phyloP scores from a whole-genome alignment of 2,888 invertebrate genomes.

The Podabrus alpinus region DNA sequence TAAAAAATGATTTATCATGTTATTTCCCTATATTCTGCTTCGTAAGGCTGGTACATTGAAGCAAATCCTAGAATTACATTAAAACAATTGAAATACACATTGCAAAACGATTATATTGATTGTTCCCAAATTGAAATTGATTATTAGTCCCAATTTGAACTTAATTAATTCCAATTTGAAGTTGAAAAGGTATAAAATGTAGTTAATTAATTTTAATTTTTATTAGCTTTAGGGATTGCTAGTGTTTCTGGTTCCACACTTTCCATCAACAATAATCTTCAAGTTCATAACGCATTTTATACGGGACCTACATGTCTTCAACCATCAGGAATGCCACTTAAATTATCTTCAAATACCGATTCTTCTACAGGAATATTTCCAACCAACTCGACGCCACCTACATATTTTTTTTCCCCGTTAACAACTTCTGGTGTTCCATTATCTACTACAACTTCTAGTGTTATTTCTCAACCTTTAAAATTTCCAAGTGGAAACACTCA shows the following conservation, averaged over 20 bases:
- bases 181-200: no score
- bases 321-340: constrained; percentile 43
- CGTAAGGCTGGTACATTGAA: no score
- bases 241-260: constrained; percentile 55
- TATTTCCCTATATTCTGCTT: no score
- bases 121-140: no score
- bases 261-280: constrained; percentile 49
- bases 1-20: no score
- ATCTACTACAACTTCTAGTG: constrained; percentile 43
- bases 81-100: no score
- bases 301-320: constrained; percentile 49
- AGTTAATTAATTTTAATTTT: background rate
- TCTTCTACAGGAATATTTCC: constrained; percentile 49
- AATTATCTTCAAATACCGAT: constrained; percentile 42
- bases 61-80: no score
- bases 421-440: constrained; percentile 54
- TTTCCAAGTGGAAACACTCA: constrained; percentile 58
- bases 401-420: constrained; percentile 58
- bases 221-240: constrained; percentile 31
- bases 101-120: no score
- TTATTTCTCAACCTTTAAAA: constrained; percentile 46
- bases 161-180: no score
- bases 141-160: no score
- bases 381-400: constrained; percentile 58
- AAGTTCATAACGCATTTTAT: constrained; percentile 57